These are phyloP conservation scores for Machimus atricapillus DNA, from an alignment of 2,888 invertebrate species.

Conservation along the genomic window DNA sequence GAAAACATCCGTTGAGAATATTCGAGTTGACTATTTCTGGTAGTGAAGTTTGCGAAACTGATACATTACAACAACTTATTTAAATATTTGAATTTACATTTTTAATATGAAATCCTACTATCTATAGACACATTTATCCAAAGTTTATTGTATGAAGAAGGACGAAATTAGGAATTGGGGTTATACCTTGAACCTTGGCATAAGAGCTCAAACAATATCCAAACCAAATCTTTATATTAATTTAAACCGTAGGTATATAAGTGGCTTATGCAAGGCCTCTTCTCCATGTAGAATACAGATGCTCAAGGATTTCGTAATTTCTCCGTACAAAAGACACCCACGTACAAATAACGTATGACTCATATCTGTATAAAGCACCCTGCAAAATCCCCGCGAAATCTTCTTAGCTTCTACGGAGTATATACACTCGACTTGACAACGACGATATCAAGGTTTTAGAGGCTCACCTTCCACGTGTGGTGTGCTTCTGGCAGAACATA, in stretches of 20 bases:
- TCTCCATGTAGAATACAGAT: not conserved
- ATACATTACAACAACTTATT: too few relatives aligned
- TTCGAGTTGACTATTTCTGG: too few relatives aligned
- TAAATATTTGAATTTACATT: too few relatives aligned
- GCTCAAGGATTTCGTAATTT: not conserved
- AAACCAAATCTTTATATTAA: not conserved
- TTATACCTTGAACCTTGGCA: not conserved
- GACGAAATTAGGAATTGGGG: not conserved
- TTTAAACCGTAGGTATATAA: not conserved
- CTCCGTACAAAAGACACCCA: not conserved
- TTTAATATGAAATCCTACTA: too few relatives aligned
- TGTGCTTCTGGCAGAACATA: not conserved
- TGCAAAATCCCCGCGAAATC: not conserved
- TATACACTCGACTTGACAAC: not conserved
- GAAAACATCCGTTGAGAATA: too few relatives aligned
- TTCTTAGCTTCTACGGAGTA: not conserved
- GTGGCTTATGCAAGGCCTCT: not conserved
- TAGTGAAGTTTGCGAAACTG: too few relatives aligned
- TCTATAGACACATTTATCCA: not conserved
- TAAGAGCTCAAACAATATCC: too few relatives aligned
- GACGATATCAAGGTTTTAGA: not conserved
- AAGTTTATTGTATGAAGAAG: not conserved
- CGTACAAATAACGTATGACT: not conserved
- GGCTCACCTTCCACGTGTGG: not conserved
- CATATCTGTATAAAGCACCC: not conserved